These are phyloP conservation scores for Leptopilina clavipes DNA, from an alignment of 1,140 invertebrate species.

Conservation along the genomic window DNA sequence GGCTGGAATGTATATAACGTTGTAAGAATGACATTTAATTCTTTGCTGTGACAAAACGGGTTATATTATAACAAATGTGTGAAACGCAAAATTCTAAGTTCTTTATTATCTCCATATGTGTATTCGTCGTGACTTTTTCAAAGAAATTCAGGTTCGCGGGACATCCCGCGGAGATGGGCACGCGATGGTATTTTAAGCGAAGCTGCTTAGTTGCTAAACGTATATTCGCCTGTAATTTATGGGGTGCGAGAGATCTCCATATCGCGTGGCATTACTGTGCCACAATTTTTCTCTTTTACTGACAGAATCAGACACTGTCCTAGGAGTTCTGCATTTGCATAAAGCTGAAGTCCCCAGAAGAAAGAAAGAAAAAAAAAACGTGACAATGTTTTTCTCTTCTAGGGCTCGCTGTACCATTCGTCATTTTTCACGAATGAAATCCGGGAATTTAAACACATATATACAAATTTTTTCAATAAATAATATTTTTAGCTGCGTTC, in stretches of 20 bases:
- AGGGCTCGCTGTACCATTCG: too few species aligned
- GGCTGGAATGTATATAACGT: not conserved
- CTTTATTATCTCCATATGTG: not conserved
- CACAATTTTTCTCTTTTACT: not conserved
- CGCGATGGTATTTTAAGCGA: constrained; percentile 36
- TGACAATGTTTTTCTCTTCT: too few species aligned
- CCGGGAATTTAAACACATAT: too few species aligned
- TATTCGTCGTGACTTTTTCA: not conserved
- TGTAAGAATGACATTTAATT: not conserved
- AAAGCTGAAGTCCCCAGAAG: not conserved
- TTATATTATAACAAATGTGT: constrained; percentile 11
- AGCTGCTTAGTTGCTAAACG: constrained; percentile 32
- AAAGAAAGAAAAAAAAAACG: too few species aligned
- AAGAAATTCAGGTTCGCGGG: constrained; percentile 31
- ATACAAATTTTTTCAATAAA: too few species aligned
- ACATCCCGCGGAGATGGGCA: constrained; percentile 37
- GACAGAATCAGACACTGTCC: not conserved
- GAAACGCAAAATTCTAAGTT: constrained; percentile 6
- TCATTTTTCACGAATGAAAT: too few species aligned
- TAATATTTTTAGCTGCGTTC: too few species aligned
- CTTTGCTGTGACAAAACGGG: constrained; percentile 15
- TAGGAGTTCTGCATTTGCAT: not conserved
- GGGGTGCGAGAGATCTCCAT: constrained; percentile 36
- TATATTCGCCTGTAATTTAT: constrained; percentile 35
- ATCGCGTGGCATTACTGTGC: constrained; percentile 13